Evolutionary conservation across 2,113 vertebrate species (phyloP).

Genomic region (Ovibos moschatus): DNA sequence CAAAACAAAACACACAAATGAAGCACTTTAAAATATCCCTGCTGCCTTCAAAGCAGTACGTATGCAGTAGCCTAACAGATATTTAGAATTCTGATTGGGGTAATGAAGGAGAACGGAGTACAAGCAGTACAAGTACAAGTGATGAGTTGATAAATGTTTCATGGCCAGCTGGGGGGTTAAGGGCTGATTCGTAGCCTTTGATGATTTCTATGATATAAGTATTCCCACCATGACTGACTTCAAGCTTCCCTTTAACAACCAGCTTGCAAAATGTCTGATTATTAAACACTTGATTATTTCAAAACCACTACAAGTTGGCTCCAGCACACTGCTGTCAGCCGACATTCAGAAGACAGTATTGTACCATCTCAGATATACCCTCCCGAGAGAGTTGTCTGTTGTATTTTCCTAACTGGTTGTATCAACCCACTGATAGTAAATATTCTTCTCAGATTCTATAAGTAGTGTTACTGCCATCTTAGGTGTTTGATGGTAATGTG

Average conservation of each 20-base stretch:
- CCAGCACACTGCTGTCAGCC: neutral
- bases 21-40: neutral
- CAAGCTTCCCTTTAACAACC: neutral
- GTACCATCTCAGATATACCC: neutral
- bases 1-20: neutral
- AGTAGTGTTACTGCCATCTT: neutral
- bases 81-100: neutral
- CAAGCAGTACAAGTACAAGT: neutral
- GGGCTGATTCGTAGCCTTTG: neutral
- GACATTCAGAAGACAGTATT: neutral
- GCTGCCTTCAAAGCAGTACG: neutral
- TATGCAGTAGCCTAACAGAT: too few species aligned
- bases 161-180: neutral
- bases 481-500: neutral
- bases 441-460: neutral
- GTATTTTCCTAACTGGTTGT: neutral
- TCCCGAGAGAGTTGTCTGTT: rapidly evolving
- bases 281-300: neutral
- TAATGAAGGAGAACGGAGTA: too few species aligned
- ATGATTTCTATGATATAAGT: neutral
- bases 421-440: neutral
- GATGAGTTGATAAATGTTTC: neutral
- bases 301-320: neutral
- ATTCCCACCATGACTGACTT: neutral
- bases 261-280: neutral